These are phyloP conservation scores for Ctenoplectra terminalis DNA, from an alignment of 1,140 invertebrate species.

Conservation along the genomic window DNA sequence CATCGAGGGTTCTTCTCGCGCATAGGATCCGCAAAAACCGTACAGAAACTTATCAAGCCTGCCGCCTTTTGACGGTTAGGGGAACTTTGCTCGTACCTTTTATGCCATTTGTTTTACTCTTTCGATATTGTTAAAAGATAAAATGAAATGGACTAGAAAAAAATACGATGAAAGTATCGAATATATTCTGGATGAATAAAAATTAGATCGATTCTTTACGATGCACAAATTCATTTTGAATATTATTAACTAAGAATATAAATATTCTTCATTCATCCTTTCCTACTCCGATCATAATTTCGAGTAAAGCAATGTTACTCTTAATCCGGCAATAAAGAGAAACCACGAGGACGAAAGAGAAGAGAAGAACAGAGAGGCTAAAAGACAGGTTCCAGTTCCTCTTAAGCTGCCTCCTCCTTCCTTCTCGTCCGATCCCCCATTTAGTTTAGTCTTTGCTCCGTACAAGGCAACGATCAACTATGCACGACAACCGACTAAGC, in stretches of 20 bases:
- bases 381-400: neutral
- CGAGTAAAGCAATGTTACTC: neutral
- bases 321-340: neutral
- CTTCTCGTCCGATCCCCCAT: constrained; percentile 62
- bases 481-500: constrained; percentile 71
- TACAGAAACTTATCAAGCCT: neutral
- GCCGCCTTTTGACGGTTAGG: neutral
- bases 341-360: neutral
- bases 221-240: too few species aligned
- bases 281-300: neutral
- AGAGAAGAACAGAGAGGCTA: neutral
- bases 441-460: constrained; percentile 68
- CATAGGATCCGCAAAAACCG: neutral
- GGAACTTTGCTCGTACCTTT: too few species aligned
- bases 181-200: too few species aligned
- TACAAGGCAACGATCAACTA: constrained; percentile 57
- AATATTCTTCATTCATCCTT: neutral
- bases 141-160: too few species aligned
- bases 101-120: too few species aligned
- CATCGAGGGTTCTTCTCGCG: neutral
- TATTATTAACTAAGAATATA: too few species aligned
- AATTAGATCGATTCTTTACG: too few species aligned
- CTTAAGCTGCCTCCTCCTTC: constrained; percentile 4
- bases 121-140: too few species aligned
- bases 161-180: too few species aligned